Evolutionary conservation across 2,888 invertebrate genomes (phyloP).

Genomic region (Harpagoxenus sublaevis): DNA sequence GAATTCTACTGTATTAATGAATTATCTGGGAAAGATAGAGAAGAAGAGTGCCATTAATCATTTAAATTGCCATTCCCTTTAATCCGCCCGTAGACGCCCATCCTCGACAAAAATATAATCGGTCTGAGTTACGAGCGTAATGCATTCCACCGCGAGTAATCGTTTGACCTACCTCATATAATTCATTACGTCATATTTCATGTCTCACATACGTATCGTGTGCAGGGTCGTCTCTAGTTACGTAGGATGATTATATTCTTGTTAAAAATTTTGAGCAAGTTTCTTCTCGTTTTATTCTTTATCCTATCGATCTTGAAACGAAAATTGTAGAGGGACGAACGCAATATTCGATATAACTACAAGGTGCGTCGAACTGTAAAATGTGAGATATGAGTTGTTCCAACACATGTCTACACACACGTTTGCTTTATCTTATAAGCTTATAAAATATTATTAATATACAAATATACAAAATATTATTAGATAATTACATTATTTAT

Average conservation of each 20-base stretch:
- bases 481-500: neutral
- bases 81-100: conserved; percentile 28
- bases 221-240: neutral
- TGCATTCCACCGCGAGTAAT: conserved; percentile 48
- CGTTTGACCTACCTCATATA: conserved; percentile 32
- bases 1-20: conserved; percentile 53
- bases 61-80: conserved; percentile 53
- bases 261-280: neutral
- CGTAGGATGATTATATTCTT: neutral
- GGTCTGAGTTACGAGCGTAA: conserved; percentile 53
- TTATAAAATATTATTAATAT: neutral
- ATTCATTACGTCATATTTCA: conserved; percentile 43
- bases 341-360: conserved; percentile 14
- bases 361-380: neutral
- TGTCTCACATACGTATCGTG: conserved; percentile 11
- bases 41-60: conserved; percentile 46
- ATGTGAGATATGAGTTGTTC: neutral
- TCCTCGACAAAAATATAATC: conserved; percentile 54
- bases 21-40: conserved; percentile 31
- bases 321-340: neutral
- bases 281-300: neutral
- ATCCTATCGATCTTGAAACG: neutral
- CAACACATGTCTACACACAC: neutral
- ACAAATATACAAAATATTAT: neutral
- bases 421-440: neutral